A percentile compares a stretch with the other conserved stretches of the same genome.
phyloP scores from a whole-genome alignment of 2,797 vertebrate species.

The Potorous gilbertii region DNA sequence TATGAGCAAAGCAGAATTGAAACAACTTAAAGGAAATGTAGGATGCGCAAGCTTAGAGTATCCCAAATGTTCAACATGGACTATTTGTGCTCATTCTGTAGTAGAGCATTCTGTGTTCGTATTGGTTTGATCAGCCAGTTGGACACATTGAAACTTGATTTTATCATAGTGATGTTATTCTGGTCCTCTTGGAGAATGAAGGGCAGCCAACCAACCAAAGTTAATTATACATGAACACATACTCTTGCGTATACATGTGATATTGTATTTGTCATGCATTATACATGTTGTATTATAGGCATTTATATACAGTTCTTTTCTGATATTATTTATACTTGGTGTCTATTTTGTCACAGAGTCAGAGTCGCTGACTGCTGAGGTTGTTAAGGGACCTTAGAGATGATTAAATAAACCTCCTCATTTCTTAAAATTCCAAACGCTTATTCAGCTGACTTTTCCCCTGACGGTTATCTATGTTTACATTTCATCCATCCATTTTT shows the following conservation, averaged over 20 bases:
- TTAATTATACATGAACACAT: too few species aligned
- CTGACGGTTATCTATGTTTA: neutral
- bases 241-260: neutral
- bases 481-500: neutral
- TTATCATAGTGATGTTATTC: too few species aligned
- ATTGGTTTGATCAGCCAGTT: too few species aligned
- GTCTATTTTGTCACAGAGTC: neutral
- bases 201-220: too few species aligned
- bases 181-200: too few species aligned
- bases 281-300: neutral
- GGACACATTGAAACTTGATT: too few species aligned
- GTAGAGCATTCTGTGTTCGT: too few species aligned
- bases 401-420: neutral
- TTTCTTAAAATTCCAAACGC: neutral
- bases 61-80: too few species aligned
- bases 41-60: too few species aligned
- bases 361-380: neutral
- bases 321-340: neutral
- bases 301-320: neutral
- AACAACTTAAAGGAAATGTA: too few species aligned
- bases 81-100: too few species aligned
- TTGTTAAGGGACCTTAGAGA: neutral
- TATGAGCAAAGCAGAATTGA: too few species aligned
- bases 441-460: neutral
- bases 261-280: neutral